Evolutionary conservation across 1,140 invertebrate species (phyloP).

Genomic region (Arctopsyche grandis): DNA sequence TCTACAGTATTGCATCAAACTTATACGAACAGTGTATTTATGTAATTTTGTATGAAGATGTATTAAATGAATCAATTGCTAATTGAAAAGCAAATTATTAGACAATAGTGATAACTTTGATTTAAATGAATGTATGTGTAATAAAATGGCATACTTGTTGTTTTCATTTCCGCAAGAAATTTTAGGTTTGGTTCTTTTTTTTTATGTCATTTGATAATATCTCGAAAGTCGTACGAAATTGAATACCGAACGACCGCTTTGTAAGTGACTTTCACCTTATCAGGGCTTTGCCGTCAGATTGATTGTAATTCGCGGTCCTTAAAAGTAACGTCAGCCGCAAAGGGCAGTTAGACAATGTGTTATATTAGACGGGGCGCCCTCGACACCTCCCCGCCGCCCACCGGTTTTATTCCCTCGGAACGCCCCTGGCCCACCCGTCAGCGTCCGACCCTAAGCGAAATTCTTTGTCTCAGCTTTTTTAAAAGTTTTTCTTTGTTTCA

Average conservation of each 20-base stretch:
- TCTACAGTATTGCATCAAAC: too few species aligned
- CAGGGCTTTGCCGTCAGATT: conserved; percentile 6
- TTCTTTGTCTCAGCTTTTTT: conserved; percentile 53
- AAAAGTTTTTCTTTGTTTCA: conserved; percentile 55
- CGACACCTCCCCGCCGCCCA: neutral
- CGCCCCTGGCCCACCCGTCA: neutral
- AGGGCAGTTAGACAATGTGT: conserved; percentile 38
- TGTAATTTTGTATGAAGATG: too few species aligned
- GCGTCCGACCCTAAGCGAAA: conserved; percentile 48
- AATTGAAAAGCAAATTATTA: too few species aligned
- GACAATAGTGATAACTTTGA: too few species aligned
- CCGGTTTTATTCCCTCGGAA: conserved; percentile 31
- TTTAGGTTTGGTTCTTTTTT: too few species aligned
- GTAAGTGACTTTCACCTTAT: conserved; percentile 25
- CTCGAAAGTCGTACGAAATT: neutral
- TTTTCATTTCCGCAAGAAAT: too few species aligned
- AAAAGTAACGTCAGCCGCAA: conserved; percentile 21
- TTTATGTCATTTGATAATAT: too few species aligned
- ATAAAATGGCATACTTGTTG: too few species aligned
- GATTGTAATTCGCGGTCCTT: conserved; percentile 26
- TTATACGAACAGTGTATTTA: too few species aligned
- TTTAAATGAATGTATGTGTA: too few species aligned
- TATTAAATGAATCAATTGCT: too few species aligned
- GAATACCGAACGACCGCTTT: conserved; percentile 9
- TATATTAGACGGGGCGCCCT: conserved; percentile 1